Conservation (phyloP, 92 coral and sea anemone genomes). For the Nematostella vectensis region DNA sequence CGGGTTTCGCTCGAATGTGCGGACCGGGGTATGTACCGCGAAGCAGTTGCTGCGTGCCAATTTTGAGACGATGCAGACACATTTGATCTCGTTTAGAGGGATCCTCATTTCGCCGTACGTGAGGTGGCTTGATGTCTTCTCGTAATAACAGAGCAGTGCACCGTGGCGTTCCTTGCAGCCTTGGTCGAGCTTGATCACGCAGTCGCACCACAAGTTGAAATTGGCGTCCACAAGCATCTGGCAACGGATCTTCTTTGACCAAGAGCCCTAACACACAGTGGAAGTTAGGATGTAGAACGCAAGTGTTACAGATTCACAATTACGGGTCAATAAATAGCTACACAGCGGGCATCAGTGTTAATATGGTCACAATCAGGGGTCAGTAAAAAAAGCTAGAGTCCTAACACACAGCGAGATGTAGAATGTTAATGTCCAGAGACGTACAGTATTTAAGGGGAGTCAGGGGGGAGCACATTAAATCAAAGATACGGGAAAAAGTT, state of each 20-base stretch:
- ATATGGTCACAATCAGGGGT: background rate
- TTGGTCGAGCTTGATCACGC: constrained; percentile 66
- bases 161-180: constrained; percentile 49
- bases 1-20: constrained; percentile 65
- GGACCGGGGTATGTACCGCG: constrained; percentile 64
- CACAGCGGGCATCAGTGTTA: background rate
- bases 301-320: background rate
- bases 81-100: constrained; percentile 58
- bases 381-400: too few relatives aligned
- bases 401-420: too few relatives aligned
- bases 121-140: constrained; percentile 34
- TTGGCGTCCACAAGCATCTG: constrained; percentile 43
- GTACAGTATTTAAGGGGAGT: too few relatives aligned
- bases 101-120: constrained; percentile 64
- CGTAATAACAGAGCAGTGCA: constrained; percentile 57
- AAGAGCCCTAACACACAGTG: constrained; percentile 43
- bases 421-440: too few relatives aligned
- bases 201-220: constrained; percentile 78
- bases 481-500: too few relatives aligned
- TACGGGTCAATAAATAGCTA: background rate
- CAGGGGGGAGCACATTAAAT: too few relatives aligned
- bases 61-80: constrained; percentile 55
- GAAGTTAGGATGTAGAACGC: background rate
- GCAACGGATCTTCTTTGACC: constrained; percentile 84
- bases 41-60: constrained; percentile 77